Conservation (phyloP, 2,113 vertebrate species). For the Hyaena hyaena region DNA sequence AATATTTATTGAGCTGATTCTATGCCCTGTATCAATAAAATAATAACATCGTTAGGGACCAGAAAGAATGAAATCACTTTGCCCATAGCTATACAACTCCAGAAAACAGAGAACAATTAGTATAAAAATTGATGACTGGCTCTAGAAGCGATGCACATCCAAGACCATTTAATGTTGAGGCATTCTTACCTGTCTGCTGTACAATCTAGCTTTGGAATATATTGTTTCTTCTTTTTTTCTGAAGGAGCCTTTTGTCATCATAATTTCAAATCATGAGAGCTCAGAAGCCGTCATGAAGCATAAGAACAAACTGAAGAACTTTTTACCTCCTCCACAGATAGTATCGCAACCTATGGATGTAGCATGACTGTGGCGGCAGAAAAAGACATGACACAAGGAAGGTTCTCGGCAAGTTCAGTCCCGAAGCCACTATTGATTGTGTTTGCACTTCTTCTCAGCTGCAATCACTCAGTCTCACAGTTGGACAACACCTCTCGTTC, state of each 20-base stretch:
- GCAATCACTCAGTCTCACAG: neutral
- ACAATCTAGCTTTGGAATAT: slow-evolving; percentile 1
- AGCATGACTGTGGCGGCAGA: neutral
- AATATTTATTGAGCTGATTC: neutral
- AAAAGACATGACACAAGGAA: neutral
- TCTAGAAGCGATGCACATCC: neutral
- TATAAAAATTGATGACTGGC: neutral
- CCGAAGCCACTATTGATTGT: neutral
- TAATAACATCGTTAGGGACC: neutral
- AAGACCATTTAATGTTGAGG: neutral
- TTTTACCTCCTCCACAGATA: neutral
- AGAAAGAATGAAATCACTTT: neutral
- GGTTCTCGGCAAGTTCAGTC: neutral
- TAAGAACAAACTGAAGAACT: neutral
- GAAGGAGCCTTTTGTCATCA: neutral
- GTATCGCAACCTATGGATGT: no score
- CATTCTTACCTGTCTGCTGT: neutral
- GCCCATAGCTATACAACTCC: neutral
- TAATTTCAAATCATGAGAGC: slow-evolving; percentile 11
- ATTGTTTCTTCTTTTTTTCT: neutral
- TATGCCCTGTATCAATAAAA: neutral
- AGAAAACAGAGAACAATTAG: neutral
- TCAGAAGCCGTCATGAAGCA: neutral
- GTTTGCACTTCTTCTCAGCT: neutral
- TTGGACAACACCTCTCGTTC: neutral